Evolutionary conservation across 1,140 invertebrate genomes (phyloP), one percentile per base, ranked within the genome.

Genomic region (Saccostrea glomerata): DNA sequence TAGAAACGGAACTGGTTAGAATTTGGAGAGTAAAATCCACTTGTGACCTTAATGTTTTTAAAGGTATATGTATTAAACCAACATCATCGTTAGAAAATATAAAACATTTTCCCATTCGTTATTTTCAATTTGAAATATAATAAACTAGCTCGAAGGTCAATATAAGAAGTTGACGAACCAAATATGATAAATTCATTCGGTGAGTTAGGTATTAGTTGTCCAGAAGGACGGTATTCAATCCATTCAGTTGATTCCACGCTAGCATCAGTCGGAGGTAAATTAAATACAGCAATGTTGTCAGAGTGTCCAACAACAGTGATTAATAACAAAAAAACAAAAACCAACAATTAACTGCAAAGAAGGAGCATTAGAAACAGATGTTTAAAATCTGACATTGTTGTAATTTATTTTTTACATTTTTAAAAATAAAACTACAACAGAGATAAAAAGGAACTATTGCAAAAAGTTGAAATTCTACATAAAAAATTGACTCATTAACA

Each of bases 11-110:
- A 63, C 58, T 63, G n/a, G 58, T 63, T 63, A 63, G n/a, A 17
- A 63, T 63, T 63, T 63, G 58, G n/a, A 63, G 58, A 3, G 58
- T 63, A 63, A 63, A 63, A 63, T 63, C 58, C 58, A 63, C 58
- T n/a, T 63, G 58, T 6, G 58, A 63, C 58, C 58, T 17, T 63
- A 63, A 17, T 63, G 58, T 63, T 20, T 12, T 15, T 63, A 63
- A 63, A 63, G 58, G 58, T 17, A 63, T 15, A n/a, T 63, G 11
- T 17, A 63, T 63, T 63, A 63, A 63, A 17, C 58, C 58, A 63
- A 63, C 58, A 63, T 63, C n/a, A 63, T 63, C n/a, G n/a, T 5
- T n/a, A 15, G 58, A n/a, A 63, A 63, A 63, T n/a, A 17, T 15
- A n/a, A n/a, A 63, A 0, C 15, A 17, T n/a, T 17, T 60, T 63